Percentiles rank a stretch among this genome's conserved stretches.
Evolutionary conservation across 2,888 invertebrate species (phyloP).

Genomic region (Brenthis daphne): DNA sequence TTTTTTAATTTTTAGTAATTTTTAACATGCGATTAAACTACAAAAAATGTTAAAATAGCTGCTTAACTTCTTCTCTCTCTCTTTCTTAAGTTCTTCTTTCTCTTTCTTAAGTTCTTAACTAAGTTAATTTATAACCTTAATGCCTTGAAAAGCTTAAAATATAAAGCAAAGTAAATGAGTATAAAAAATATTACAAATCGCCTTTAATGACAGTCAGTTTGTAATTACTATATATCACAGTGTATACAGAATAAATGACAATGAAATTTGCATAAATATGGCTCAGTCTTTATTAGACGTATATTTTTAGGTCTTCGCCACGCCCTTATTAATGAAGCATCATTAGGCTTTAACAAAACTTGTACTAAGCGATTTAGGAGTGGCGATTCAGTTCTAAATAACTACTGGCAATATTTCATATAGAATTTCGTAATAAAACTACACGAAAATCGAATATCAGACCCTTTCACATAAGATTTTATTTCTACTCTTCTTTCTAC

Average conservation of each 20-base stretch:
- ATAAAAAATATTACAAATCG: conserved; percentile 9
- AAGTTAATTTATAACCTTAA: not conserved
- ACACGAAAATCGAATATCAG: too few species aligned
- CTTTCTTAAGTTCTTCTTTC: too few species aligned
- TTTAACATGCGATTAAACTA: too few species aligned
- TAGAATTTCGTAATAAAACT: too few species aligned
- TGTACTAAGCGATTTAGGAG: conserved; percentile 13
- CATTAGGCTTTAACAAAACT: conserved; percentile 19
- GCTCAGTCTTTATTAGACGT: conserved; percentile 10
- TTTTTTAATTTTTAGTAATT: too few species aligned
- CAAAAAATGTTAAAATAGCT: too few species aligned
- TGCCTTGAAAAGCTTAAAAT: conserved; percentile 1
- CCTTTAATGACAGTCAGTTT: conserved; percentile 4
- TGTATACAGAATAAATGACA: conserved; percentile 12
- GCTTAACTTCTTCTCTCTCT: too few species aligned
- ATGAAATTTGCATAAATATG: conserved; percentile 23
- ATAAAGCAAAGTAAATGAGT: not conserved
- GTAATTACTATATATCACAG: conserved; percentile 16
- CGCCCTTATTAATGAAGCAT: conserved; percentile 29
- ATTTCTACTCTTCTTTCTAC: too few species aligned
- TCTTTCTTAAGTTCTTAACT: not conserved
- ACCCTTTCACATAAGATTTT: too few species aligned
- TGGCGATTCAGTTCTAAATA: not conserved
- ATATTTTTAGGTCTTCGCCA: conserved; percentile 24
- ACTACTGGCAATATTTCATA: too few species aligned